Conservation (phyloP, 2,113 vertebrate genomes). For the Garra rufa region DNA sequence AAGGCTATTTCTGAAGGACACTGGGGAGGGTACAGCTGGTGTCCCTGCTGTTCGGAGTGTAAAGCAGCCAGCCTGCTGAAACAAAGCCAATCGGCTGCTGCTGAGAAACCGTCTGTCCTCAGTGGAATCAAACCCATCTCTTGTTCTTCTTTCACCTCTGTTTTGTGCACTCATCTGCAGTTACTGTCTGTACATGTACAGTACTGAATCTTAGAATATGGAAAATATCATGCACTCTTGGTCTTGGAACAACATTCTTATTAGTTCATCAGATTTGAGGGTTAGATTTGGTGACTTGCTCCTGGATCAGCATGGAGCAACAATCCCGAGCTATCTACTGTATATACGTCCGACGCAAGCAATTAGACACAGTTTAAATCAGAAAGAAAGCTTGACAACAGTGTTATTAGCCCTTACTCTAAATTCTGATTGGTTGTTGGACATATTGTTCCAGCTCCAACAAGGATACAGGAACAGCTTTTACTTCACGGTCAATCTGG, state of each 20-base stretch:
- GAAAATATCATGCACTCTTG: background rate
- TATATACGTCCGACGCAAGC: background rate
- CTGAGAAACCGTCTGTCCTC: conserved; percentile 62
- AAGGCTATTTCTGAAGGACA: conserved; percentile 67
- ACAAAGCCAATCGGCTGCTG: conserved; percentile 61
- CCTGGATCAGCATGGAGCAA: background rate
- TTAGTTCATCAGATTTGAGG: background rate
- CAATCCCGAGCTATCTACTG: background rate
- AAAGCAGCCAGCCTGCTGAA: conserved; percentile 54
- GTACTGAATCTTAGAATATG: background rate
- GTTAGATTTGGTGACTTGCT: background rate
- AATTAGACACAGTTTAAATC: background rate
- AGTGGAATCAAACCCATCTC: conserved; percentile 33
- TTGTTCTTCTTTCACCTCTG: conserved; percentile 21
- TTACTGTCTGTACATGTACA: conserved; percentile 6
- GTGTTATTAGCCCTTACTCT: background rate
- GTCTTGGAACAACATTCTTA: background rate
- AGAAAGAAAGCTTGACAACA: background rate
- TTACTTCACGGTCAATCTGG: background rate
- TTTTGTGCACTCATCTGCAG: background rate
- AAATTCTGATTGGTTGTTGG: background rate
- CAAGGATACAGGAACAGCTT: background rate
- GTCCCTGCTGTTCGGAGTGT: conserved; percentile 61
- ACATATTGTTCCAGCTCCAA: background rate
- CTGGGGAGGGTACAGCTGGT: conserved; percentile 69